phyloP scores from a whole-genome alignment of 2,888 invertebrate species.

The Parnassius apollo region DNA sequence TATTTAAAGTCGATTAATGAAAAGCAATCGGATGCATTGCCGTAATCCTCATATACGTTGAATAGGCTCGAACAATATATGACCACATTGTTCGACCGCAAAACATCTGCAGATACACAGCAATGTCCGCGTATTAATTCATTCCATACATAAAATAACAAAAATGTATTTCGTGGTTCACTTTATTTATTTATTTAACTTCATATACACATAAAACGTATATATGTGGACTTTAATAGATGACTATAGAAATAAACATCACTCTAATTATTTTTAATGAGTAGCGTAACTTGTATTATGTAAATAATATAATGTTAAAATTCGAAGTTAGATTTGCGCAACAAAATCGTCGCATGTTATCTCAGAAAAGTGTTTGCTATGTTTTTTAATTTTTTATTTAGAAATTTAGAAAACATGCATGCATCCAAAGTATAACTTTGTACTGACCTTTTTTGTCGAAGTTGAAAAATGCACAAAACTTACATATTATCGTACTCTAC shows the following conservation, averaged over 20 bases:
- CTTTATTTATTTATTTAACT: not conserved
- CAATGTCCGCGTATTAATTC: conserved; percentile 8
- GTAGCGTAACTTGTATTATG: not conserved
- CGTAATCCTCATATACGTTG: conserved; percentile 15
- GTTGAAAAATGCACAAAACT: conserved; percentile 9
- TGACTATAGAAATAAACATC: conserved; percentile 2
- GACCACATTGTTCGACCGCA: conserved; percentile 11
- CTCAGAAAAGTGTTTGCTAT: too few relatives aligned
- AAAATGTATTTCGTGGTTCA: conserved; percentile 4
- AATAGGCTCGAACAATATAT: conserved; percentile 16
- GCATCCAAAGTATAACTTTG: conserved; percentile 4
- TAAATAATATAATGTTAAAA: not conserved
- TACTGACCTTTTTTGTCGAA: conserved; percentile 19
- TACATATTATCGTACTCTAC: not conserved
- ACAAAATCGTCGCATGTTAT: not conserved
- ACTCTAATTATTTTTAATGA: not conserved
- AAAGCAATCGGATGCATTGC: conserved; percentile 3
- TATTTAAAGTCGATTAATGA: not conserved
- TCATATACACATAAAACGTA: too few relatives aligned
- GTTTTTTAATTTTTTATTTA: too few relatives aligned
- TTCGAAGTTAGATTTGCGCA: not conserved
- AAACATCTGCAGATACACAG: conserved; percentile 19
- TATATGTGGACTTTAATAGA: not conserved
- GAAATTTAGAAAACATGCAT: not conserved
- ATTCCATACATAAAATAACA: conserved; percentile 11